A percentile compares a stretch with the other conserved stretches of the same genome.
phyloP scores from a whole-genome alignment of 2,888 invertebrate genomes.

The Andrena bicolor region DNA sequence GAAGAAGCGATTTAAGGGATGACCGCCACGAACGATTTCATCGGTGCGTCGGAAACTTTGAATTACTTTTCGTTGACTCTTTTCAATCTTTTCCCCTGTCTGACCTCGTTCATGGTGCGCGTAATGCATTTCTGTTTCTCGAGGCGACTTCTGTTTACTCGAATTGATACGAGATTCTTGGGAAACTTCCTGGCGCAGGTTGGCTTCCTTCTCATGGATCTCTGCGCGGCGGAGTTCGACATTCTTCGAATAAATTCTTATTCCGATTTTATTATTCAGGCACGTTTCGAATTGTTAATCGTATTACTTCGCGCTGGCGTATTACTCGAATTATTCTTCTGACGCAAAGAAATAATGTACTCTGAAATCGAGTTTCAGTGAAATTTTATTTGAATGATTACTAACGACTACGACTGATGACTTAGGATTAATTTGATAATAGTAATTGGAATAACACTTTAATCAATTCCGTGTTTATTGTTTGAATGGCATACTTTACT shows the following conservation, averaged over 20 bases:
- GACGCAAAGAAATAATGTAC: no score
- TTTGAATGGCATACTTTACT: no score
- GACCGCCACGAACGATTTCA: slow-evolving; percentile 40
- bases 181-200: slow-evolving; percentile 37
- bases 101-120: slow-evolving; percentile 14
- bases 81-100: slow-evolving; percentile 58
- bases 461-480: no score
- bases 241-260: background rate
- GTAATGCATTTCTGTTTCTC: slow-evolving; percentile 57
- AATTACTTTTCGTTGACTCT: slow-evolving; percentile 76
- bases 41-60: slow-evolving; percentile 73
- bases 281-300: background rate
- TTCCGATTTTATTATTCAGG: background rate
- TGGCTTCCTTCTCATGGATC: background rate
- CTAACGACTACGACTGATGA: background rate
- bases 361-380: no score
- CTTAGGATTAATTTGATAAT: background rate
- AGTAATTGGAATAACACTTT: no score
- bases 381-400: background rate
- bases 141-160: slow-evolving; percentile 55
- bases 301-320: background rate
- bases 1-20: slow-evolving; percentile 72
- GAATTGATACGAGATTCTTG: slow-evolving; percentile 44
- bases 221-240: background rate
- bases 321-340: background rate